A percentile compares a stretch with the other conserved stretches of the same genome.
These are phyloP conservation scores for Drosophila setifemur DNA, from an alignment of 1,140 invertebrate species.

Conservation along the genomic window DNA sequence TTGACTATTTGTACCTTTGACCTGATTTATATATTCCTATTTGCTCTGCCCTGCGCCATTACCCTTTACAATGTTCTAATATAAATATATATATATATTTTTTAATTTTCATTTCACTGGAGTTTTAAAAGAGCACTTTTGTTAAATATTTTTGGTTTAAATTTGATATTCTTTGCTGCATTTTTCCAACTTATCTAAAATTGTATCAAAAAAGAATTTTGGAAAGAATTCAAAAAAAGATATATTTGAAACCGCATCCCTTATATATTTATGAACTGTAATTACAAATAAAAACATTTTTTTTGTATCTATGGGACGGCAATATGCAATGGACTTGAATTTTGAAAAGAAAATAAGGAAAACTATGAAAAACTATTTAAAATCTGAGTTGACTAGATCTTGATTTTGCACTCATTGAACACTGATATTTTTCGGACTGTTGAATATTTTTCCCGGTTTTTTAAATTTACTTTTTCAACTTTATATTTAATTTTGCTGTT, in stretches of 20 bases:
- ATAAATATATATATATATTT: constrained; percentile 34
- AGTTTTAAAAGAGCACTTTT: constrained; percentile 55
- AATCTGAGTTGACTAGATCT: constrained; percentile 7
- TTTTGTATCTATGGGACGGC: constrained; percentile 49
- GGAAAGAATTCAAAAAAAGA: constrained; percentile 24
- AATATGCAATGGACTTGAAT: constrained; percentile 50
- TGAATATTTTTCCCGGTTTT: too few relatives aligned
- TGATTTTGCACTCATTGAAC: background rate
- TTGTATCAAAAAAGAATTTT: constrained; percentile 30
- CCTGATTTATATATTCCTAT: constrained; percentile 36
- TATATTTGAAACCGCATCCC: constrained; percentile 53
- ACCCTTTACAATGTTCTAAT: constrained; percentile 7
- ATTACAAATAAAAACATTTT: constrained; percentile 2
- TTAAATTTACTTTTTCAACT: background rate
- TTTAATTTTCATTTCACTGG: constrained; percentile 24
- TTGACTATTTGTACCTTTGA: constrained; percentile 67
- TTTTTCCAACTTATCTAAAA: constrained; percentile 8
- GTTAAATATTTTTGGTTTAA: constrained; percentile 21
- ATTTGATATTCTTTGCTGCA: constrained; percentile 6
- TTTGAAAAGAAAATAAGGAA: constrained; percentile 5
- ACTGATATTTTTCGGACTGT: background rate
- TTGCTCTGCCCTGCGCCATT: constrained; percentile 25
- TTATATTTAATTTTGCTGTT: constrained; percentile 14
- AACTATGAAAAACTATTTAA: background rate
- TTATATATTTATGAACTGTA: constrained; percentile 17